Percentiles rank a stretch among this genome's conserved stretches.
phyloP scores from a whole-genome alignment of 2,797 vertebrate species.

The Hippocampus kuda region DNA sequence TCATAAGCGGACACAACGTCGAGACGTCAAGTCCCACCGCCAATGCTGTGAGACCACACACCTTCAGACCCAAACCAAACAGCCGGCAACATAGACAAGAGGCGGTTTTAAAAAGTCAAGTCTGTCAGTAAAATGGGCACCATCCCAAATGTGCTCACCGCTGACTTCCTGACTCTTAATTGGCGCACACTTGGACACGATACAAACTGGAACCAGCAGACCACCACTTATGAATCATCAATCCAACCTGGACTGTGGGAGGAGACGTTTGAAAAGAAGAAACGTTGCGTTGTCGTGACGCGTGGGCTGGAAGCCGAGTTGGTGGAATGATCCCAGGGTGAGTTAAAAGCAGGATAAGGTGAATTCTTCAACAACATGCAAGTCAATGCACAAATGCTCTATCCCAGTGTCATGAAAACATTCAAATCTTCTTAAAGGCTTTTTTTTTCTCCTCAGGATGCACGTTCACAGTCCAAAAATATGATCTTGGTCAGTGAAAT shows the following conservation, averaged over 20 bases:
- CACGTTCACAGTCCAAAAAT: slow-evolving; percentile 9
- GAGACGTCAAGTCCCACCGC: slow-evolving; percentile 39
- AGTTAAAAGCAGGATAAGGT: slow-evolving; percentile 27
- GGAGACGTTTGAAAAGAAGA: slow-evolving; percentile 37
- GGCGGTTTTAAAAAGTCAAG: slow-evolving; percentile 26
- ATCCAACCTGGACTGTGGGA: slow-evolving; percentile 29
- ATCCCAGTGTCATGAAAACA: slow-evolving; percentile 3
- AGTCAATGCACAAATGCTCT: slow-evolving; percentile 14
- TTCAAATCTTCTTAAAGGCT: too few species aligned
- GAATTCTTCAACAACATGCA: slow-evolving; percentile 42
- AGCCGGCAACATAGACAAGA: slow-evolving; percentile 25
- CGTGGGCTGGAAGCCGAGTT: slow-evolving; percentile 45
- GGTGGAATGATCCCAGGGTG: slow-evolving; percentile 61
- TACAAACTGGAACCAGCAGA: slow-evolving; percentile 6
- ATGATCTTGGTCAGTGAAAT: background rate
- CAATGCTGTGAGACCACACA: slow-evolving; percentile 24
- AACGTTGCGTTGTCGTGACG: slow-evolving; percentile 47
- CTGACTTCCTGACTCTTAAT: slow-evolving; percentile 17
- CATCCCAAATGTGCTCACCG: slow-evolving; percentile 12
- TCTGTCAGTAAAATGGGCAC: slow-evolving; percentile 19
- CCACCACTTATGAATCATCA: slow-evolving; percentile 28
- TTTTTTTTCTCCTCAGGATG: background rate
- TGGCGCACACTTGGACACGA: slow-evolving; percentile 13
- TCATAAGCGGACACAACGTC: slow-evolving; percentile 37
- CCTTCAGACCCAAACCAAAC: slow-evolving; percentile 9